phyloP scores from a whole-genome alignment of 30 jellyfish, hydroid and myxozoan species.

The Pseudorhiza aurosa region DNA sequence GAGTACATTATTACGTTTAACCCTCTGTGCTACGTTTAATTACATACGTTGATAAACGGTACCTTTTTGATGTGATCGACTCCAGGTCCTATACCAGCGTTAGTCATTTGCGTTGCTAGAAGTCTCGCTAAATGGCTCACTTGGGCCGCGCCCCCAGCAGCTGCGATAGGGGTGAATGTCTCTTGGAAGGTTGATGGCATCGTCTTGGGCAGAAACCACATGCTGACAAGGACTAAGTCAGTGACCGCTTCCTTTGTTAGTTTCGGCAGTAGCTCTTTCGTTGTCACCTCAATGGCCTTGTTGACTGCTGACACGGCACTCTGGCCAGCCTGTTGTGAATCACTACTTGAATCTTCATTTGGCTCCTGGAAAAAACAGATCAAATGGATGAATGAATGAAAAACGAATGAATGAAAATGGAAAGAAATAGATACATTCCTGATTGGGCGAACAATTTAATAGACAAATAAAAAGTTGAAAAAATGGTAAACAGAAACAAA shows the following conservation, averaged over 20 bases:
- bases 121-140: conserved; percentile 87
- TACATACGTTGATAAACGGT: too few relatives aligned
- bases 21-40: too few relatives aligned
- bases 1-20: too few relatives aligned
- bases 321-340: conserved; percentile 19
- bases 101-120: conserved; percentile 96
- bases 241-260: conserved; percentile 90
- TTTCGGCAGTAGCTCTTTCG: conserved; percentile 81
- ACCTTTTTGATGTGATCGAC: conserved; percentile 89
- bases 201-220: conserved; percentile 88
- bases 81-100: conserved; percentile 93
- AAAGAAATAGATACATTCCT: too few relatives aligned
- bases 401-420: not conserved
- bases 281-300: conserved; percentile 92
- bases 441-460: too few relatives aligned
- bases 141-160: conserved; percentile 97
- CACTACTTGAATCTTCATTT: conserved; percentile 15
- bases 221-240: conserved; percentile 88
- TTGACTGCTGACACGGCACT: conserved; percentile 46
- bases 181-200: conserved; percentile 95
- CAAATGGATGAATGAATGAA: not conserved
- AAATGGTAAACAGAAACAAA: too few relatives aligned
- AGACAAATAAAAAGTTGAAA: too few relatives aligned
- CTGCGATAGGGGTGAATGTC: conserved; percentile 98
- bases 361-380: conserved; percentile 11